phyloP scores from a whole-genome alignment of 2,888 invertebrate genomes.

The Antheraea assamensis region DNA sequence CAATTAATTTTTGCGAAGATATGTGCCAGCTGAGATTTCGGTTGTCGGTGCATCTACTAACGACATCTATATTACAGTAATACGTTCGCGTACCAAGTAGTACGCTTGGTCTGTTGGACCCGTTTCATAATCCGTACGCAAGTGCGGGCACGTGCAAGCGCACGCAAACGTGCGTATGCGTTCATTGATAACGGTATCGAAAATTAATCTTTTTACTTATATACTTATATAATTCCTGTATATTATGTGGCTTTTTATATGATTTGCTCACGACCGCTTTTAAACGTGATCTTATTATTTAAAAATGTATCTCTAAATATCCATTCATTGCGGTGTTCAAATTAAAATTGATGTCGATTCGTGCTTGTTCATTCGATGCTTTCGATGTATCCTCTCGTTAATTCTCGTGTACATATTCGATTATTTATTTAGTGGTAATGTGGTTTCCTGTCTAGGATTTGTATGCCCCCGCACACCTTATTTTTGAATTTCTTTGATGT shows the following conservation, averaged over 20 bases:
- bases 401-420: neutral
- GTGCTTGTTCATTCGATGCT: conserved; percentile 3
- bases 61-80: neutral
- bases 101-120: neutral
- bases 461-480: neutral
- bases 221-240: neutral
- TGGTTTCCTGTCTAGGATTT: neutral
- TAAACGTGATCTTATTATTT: neutral
- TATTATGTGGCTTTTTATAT: neutral
- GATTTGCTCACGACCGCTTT: neutral
- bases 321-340: neutral
- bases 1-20: conserved; percentile 46
- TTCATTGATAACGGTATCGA: neutral
- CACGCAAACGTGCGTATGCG: neutral
- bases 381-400: neutral
- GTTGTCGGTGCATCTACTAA: neutral
- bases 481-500: neutral
- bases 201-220: neutral
- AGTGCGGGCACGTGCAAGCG: neutral
- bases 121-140: neutral
- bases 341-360: neutral
- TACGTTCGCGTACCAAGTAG: neutral
- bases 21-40: conserved; percentile 41
- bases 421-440: neutral
- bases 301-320: neutral